Evolutionary conservation across 2,888 invertebrate species (phyloP).

Genomic region (Nebria salina): DNA sequence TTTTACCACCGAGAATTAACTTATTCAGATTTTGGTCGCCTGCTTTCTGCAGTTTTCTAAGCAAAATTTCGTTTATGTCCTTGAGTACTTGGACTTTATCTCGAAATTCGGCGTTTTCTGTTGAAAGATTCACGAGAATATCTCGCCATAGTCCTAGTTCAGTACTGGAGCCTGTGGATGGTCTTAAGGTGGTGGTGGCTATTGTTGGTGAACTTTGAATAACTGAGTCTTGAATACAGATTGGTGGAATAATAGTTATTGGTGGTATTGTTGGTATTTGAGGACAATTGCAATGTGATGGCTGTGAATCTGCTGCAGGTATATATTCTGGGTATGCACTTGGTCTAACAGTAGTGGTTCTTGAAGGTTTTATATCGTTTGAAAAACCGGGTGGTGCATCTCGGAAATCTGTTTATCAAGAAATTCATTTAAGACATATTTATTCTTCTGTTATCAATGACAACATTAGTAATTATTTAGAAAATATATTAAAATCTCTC

Average conservation of each 20-base stretch:
- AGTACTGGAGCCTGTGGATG: neutral
- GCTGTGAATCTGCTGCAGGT: neutral
- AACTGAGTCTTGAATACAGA: constrained; percentile 11
- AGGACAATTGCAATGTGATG: constrained; percentile 6
- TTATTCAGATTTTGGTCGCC: constrained; percentile 35
- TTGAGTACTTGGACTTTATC: constrained; percentile 13
- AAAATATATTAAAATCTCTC: too few species aligned
- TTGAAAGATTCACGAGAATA: constrained; percentile 28
- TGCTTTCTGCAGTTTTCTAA: constrained; percentile 16
- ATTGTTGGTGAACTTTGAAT: neutral
- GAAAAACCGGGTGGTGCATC: constrained; percentile 26
- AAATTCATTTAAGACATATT: neutral
- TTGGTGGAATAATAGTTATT: constrained; percentile 7
- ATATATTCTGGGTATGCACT: neutral
- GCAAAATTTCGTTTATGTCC: constrained; percentile 16
- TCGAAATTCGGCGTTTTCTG: constrained; percentile 26
- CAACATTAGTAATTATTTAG: too few species aligned
- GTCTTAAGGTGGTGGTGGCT: constrained; percentile 4
- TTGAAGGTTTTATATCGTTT: neutral
- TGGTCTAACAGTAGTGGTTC: constrained; percentile 16
- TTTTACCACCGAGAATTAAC: constrained; percentile 19
- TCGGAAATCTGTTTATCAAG: constrained; percentile 7
- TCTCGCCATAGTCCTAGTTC: constrained; percentile 32
- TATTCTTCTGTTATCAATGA: too few species aligned
- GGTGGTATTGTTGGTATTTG: constrained; percentile 6